A percentile compares a stretch with the other conserved stretches of the same genome.
phyloP scores from a whole-genome alignment of 1,140 invertebrate species.

The Aphaenogaster rudis region DNA sequence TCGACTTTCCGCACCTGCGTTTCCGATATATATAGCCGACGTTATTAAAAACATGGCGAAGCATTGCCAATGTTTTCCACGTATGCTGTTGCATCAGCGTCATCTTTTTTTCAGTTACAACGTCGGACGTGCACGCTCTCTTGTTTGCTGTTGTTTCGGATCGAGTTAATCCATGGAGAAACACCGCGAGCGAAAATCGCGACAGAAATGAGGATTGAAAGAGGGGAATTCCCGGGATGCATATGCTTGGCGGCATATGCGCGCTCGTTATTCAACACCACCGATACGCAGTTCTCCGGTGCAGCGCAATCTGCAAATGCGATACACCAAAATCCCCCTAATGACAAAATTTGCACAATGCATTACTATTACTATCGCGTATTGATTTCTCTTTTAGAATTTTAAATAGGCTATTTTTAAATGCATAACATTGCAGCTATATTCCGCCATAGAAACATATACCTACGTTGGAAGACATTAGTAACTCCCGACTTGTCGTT shows the following conservation, averaged over 20 bases:
- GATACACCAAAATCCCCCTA: conserved; percentile 7
- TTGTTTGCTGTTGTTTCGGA: conserved; percentile 53
- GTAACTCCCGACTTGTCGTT: conserved; percentile 12
- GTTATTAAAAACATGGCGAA: conserved; percentile 60
- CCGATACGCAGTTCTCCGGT: not conserved
- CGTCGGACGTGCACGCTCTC: conserved; percentile 22
- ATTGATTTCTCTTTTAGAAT: not conserved
- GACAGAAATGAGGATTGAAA: conserved; percentile 52
- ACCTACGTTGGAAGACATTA: not conserved
- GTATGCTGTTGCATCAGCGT: not conserved
- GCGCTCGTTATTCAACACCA: conserved; percentile 44
- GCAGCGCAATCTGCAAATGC: conserved; percentile 15
- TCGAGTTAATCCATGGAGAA: conserved; percentile 50
- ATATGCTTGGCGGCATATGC: not conserved
- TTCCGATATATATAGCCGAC: conserved; percentile 32
- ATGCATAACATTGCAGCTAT: not conserved
- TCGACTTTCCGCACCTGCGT: conserved; percentile 56
- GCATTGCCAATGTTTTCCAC: conserved; percentile 38
- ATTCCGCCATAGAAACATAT: not conserved
- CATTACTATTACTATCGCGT: not conserved
- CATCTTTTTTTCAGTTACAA: conserved; percentile 46
- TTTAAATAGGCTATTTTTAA: not conserved
- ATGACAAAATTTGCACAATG: conserved; percentile 43
- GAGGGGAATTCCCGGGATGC: not conserved
- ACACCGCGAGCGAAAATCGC: conserved; percentile 41